Evolutionary conservation across 2,888 invertebrate species (phyloP).

Genomic region (Chironomus tentans): DNA sequence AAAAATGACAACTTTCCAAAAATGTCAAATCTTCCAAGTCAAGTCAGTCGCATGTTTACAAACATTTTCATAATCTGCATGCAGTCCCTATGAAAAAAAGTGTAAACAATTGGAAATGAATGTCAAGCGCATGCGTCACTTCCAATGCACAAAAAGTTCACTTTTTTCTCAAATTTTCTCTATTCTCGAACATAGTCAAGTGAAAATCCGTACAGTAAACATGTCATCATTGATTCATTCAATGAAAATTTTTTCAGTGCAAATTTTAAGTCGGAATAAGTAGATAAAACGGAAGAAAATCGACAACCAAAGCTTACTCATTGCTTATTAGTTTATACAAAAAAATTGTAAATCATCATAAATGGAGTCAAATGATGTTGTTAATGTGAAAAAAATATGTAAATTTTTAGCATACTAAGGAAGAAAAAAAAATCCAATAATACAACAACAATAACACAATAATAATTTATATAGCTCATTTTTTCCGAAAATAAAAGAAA

Average conservation of each 20-base stretch:
- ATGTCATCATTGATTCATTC: neutral
- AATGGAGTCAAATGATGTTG: neutral
- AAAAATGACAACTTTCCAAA: too few species aligned
- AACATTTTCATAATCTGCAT: too few species aligned
- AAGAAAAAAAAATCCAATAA: neutral
- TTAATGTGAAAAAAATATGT: conserved; percentile 3
- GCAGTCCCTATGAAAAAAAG: neutral
- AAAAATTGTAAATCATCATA: neutral
- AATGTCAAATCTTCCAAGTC: too few species aligned
- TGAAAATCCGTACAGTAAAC: conserved; percentile 3
- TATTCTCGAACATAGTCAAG: neutral
- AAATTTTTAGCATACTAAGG: neutral
- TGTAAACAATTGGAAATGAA: conserved; percentile 21
- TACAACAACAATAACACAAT: conserved; percentile 6
- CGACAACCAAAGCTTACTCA: neutral
- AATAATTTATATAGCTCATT: neutral
- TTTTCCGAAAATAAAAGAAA: neutral
- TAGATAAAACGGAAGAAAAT: neutral
- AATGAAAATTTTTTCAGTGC: neutral
- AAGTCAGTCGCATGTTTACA: too few species aligned
- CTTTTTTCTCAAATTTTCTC: neutral
- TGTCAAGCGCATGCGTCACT: neutral
- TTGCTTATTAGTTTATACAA: neutral
- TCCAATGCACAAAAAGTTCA: neutral
- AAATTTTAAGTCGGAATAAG: neutral